Evolutionary conservation across 2,888 invertebrate species (phyloP).

Genomic region (Standfussiana lucernea): DNA sequence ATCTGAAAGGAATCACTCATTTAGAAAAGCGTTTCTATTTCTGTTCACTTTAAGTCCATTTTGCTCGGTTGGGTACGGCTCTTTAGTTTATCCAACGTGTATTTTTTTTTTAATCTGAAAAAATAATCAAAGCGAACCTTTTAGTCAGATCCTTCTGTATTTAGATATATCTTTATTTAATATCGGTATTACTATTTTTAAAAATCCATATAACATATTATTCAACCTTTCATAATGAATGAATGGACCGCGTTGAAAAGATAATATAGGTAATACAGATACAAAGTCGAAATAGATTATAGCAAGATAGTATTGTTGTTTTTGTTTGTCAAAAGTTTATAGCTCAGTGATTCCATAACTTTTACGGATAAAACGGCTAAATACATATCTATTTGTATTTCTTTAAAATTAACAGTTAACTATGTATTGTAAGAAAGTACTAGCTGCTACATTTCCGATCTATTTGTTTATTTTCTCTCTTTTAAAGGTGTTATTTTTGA

Average conservation of each 20-base stretch:
- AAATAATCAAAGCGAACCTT: constrained; percentile 37
- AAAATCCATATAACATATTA: neutral
- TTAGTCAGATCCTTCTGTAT: constrained; percentile 21
- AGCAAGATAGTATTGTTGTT: neutral
- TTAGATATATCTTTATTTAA: constrained; percentile 26
- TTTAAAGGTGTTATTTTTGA: too few species aligned
- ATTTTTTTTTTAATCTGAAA: constrained; percentile 30
- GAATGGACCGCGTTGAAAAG: neutral
- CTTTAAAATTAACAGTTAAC: neutral
- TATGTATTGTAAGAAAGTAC: neutral
- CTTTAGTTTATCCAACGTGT: constrained; percentile 17
- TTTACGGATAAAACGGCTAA: neutral
- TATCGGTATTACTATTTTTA: constrained; percentile 36
- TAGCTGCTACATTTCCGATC: neutral
- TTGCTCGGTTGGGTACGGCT: constrained; percentile 8
- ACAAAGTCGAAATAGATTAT: neutral
- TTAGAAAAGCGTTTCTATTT: constrained; percentile 34
- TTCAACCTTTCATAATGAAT: constrained; percentile 12
- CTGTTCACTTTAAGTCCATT: constrained; percentile 12
- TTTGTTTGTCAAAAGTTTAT: neutral
- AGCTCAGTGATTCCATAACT: neutral
- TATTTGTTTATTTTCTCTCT: too few species aligned
- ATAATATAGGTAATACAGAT: neutral
- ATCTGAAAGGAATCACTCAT: constrained; percentile 19
- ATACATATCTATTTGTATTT: neutral